Percentiles rank a stretch among this genome's conserved stretches.
Conservation (phyloP, 2,113 vertebrate genomes). For the Ramphastos sulfuratus region DNA sequence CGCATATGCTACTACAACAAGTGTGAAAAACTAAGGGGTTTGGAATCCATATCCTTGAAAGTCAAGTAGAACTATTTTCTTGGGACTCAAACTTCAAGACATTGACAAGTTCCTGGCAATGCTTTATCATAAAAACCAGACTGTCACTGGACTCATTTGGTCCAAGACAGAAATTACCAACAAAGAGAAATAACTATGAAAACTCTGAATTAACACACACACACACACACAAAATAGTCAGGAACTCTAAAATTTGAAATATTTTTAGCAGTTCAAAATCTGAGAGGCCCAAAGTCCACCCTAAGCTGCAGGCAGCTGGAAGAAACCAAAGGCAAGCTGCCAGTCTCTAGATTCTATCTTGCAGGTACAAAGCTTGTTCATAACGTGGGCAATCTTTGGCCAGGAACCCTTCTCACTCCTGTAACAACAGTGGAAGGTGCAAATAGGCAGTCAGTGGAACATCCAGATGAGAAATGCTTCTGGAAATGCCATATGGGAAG, state of each 20-base stretch:
- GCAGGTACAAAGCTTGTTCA: background rate
- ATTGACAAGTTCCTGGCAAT: background rate
- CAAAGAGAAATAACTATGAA: background rate
- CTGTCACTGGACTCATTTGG: background rate
- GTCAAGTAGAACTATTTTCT: background rate
- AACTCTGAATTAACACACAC: background rate
- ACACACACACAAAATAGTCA: background rate
- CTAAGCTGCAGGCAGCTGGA: background rate
- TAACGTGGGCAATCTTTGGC: background rate
- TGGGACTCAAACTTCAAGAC: background rate
- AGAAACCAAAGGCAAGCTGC: background rate
- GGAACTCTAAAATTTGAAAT: background rate
- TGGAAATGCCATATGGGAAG: background rate
- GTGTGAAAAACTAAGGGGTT: background rate
- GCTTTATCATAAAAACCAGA: background rate
- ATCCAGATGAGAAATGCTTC: background rate
- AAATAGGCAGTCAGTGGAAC: background rate
- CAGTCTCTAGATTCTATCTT: background rate
- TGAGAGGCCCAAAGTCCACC: background rate
- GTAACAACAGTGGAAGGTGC: accelerated
- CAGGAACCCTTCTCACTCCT: background rate
- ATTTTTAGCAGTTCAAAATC: background rate
- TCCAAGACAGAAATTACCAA: background rate
- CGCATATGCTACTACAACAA: background rate
- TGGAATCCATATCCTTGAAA: background rate